Conservation (phyloP, 2,113 vertebrate species). For the Oplegnathus fasciatus region DNA sequence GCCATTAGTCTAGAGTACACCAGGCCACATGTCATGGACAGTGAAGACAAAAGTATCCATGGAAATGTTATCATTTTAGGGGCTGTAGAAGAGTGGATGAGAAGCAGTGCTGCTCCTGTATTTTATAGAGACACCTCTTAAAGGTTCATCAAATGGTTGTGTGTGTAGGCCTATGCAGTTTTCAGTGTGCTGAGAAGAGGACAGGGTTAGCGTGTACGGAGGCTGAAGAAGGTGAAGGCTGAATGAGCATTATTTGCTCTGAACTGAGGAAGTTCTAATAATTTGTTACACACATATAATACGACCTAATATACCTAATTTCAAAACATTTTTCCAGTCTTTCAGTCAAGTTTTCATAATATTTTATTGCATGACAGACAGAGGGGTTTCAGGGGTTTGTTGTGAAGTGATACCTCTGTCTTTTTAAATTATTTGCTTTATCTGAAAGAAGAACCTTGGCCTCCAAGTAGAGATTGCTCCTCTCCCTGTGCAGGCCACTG, state of each 20-base stretch:
- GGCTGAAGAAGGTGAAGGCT: background rate
- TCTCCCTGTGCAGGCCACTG: slow-evolving; percentile 19
- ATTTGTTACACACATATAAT: background rate
- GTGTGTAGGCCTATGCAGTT: background rate
- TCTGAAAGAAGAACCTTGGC: background rate
- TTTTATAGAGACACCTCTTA: background rate
- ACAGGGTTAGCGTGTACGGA: too few species aligned
- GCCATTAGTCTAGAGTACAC: background rate
- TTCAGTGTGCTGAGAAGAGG: background rate
- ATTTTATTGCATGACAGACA: background rate
- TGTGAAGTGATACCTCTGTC: background rate
- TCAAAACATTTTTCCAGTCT: background rate
- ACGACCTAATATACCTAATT: background rate
- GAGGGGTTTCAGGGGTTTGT: background rate
- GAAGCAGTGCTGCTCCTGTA: background rate
- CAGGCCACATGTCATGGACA: background rate
- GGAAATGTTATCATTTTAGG: background rate
- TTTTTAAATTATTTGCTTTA: slow-evolving; percentile 6
- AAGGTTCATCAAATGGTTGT: background rate
- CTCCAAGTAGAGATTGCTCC: background rate
- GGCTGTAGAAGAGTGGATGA: background rate
- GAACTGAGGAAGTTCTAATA: background rate
- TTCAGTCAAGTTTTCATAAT: background rate
- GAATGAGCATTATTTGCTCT: background rate
- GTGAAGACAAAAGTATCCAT: background rate